Percentiles rank a stretch among this genome's conserved stretches.
Evolutionary conservation across 2,797 vertebrate genomes (phyloP).

Genomic region (Thunnus albacares): DNA sequence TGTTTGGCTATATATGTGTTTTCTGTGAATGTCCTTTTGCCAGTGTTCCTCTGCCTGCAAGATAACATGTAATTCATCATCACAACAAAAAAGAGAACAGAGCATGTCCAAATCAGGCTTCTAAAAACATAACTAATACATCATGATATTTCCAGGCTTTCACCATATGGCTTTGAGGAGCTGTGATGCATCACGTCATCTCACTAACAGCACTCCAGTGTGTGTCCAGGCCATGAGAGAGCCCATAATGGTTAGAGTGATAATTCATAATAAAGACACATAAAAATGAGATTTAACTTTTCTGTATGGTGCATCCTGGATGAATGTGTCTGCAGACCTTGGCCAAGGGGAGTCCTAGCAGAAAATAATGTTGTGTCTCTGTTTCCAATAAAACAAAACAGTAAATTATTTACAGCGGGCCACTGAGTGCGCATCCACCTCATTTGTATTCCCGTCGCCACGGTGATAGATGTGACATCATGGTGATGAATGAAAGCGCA

Average conservation of each 20-base stretch:
- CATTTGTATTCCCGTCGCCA: slow-evolving; percentile 81
- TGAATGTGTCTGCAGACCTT: slow-evolving; percentile 79
- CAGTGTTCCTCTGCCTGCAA: slow-evolving; percentile 38
- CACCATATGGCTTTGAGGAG: slow-evolving; percentile 63
- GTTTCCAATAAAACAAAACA: slow-evolving; percentile 86
- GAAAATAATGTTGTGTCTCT: slow-evolving; percentile 82
- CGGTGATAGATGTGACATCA: slow-evolving; percentile 85
- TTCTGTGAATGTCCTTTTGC: slow-evolving; percentile 41
- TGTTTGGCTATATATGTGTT: slow-evolving; percentile 50
- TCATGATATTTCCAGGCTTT: slow-evolving; percentile 61
- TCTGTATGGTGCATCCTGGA: slow-evolving; percentile 61
- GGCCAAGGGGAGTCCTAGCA: slow-evolving; percentile 78
- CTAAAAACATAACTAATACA: slow-evolving; percentile 64
- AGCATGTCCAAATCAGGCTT: slow-evolving; percentile 48
- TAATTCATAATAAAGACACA: slow-evolving; percentile 77
- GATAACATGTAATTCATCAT: slow-evolving; percentile 64
- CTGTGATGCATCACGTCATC: slow-evolving; percentile 63
- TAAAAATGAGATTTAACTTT: slow-evolving; percentile 64
- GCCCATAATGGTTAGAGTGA: slow-evolving; percentile 62
- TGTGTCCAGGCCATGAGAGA: slow-evolving; percentile 63
- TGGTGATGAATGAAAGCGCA: slow-evolving; percentile 82
- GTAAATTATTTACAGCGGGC: slow-evolving; percentile 86
- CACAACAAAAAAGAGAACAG: slow-evolving; percentile 46
- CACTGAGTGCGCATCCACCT: slow-evolving; percentile 79
- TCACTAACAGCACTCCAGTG: slow-evolving; percentile 67